Conservation (phyloP, 2,888 invertebrate genomes). For the Candidula unifasciata region DNA sequence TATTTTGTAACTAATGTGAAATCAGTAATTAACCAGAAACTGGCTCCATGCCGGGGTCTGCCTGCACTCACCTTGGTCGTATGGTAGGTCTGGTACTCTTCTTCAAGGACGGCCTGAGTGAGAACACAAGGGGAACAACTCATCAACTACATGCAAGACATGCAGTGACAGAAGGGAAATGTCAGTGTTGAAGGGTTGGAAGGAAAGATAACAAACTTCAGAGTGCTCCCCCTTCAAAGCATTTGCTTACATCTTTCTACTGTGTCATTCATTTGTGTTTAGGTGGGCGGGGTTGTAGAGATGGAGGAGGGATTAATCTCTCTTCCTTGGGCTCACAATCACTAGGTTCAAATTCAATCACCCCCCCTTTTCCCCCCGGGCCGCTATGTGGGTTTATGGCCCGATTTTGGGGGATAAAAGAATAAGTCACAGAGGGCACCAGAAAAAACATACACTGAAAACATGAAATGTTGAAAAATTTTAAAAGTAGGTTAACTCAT, state of each 20-base stretch:
- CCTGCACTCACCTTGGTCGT: constrained; percentile 43
- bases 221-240: neutral
- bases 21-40: neutral
- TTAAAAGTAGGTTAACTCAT: too few relatives aligned
- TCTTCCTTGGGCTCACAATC: too few relatives aligned
- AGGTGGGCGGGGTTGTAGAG: too few relatives aligned
- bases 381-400: too few relatives aligned
- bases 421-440: too few relatives aligned
- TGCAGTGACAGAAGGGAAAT: constrained; percentile 29
- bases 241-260: neutral
- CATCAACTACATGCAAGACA: constrained; percentile 62
- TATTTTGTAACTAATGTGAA: neutral
- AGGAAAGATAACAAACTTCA: constrained; percentile 14
- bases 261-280: too few relatives aligned
- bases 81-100: constrained; percentile 64
- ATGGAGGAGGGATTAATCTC: too few relatives aligned
- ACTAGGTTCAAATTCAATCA: too few relatives aligned
- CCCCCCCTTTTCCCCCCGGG: too few relatives aligned
- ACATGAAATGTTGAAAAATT: too few relatives aligned
- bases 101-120: constrained; percentile 69
- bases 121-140: constrained; percentile 62
- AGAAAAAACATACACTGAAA: too few relatives aligned
- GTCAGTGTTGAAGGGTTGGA: constrained; percentile 24
- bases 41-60: neutral
- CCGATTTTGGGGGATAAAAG: too few relatives aligned